These are phyloP conservation scores for Monopis laevigella DNA, from an alignment of 2,888 invertebrate genomes.

Conservation along the genomic window DNA sequence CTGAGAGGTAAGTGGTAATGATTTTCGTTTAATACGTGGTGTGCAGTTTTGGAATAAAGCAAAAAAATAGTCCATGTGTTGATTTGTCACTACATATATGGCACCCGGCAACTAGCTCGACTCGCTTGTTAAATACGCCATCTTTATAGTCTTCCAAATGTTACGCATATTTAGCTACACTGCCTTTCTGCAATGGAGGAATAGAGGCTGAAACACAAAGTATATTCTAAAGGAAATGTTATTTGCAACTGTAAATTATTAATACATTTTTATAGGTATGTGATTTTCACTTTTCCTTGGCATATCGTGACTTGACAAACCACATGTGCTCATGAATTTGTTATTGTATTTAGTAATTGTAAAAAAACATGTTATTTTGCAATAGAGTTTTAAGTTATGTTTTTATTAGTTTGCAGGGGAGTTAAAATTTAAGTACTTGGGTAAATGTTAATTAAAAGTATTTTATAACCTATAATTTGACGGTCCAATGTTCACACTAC, in stretches of 20 bases:
- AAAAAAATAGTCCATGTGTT: slow-evolving; percentile 42
- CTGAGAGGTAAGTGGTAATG: slow-evolving; percentile 63
- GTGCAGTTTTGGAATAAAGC: slow-evolving; percentile 44
- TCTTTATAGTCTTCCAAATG: slow-evolving; percentile 60
- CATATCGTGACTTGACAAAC: slow-evolving; percentile 52
- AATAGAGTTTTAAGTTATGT: too few relatives aligned
- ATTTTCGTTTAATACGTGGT: slow-evolving; percentile 44
- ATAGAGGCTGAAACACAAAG: slow-evolving; percentile 44
- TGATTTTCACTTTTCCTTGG: slow-evolving; percentile 54
- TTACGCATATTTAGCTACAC: slow-evolving; percentile 51
- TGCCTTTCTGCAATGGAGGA: slow-evolving; percentile 38
- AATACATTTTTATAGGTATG: slow-evolving; percentile 49
- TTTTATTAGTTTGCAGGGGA: not conserved
- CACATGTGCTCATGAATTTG: slow-evolving; percentile 59
- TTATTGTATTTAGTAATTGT: slow-evolving; percentile 31
- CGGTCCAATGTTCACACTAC: slow-evolving; percentile 54
- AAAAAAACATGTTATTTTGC: slow-evolving; percentile 5
- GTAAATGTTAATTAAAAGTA: not conserved
- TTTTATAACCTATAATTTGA: slow-evolving; percentile 58
- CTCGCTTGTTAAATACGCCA: slow-evolving; percentile 61
- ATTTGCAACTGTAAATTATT: slow-evolving; percentile 29
- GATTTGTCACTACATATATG: slow-evolving; percentile 61
- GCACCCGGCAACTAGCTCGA: slow-evolving; percentile 55
- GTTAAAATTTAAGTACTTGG: not conserved
- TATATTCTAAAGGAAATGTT: slow-evolving; percentile 35